Base-by-base conservation (phyloP, 2,113 vertebrate genomes). In the Sapayoa aenigma region DNA sequence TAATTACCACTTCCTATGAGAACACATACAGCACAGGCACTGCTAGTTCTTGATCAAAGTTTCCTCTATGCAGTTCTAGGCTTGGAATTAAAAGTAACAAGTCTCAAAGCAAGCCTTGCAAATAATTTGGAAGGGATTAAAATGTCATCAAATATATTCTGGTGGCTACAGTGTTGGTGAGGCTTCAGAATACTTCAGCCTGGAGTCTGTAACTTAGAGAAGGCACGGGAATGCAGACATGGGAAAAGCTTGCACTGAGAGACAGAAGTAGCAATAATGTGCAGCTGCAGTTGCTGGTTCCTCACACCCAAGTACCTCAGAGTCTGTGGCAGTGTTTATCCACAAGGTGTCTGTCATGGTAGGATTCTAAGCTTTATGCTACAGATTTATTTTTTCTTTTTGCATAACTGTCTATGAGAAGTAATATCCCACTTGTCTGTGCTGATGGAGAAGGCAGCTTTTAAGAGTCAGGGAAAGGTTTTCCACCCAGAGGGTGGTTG, bases 241-340 rank as follows among this genome's bases (percentile, higher is more conserved):
- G 46, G 81, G 58, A 84, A 81, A 94, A 81, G 33, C 77, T 84
- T 58, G 35, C 53, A 59, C 52, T 87, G 84, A 80, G 66, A 92
- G 79, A 63, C 59, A 90, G 86, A 91, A 65, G 79, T 79, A 93
- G 91, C 89, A 95, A 46, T 90, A 91, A 95, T 21, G 76, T 53
- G 50, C 78, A 55, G 82, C 74, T 91, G 56, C 44, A 72, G 44
- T 84, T 93, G 53, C 77, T 87, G 52, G 50, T 95, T 96, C 46
- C 41, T 86, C 46, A 56, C 39, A 75, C 31, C 65, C 60, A 42
- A 2, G 23, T 91, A 89, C 86, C 87, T 96, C 62, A 3, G 60
- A 50, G 65, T 46, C 56, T 79, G 10, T n/a, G 79, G 44, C 15
- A 24, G 65, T 67, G 49, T 77, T 93, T 76, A 71, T 72, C 66